Base-by-base conservation (phyloP, 1,140 invertebrate genomes). In the Steinernema feltiae region DNA sequence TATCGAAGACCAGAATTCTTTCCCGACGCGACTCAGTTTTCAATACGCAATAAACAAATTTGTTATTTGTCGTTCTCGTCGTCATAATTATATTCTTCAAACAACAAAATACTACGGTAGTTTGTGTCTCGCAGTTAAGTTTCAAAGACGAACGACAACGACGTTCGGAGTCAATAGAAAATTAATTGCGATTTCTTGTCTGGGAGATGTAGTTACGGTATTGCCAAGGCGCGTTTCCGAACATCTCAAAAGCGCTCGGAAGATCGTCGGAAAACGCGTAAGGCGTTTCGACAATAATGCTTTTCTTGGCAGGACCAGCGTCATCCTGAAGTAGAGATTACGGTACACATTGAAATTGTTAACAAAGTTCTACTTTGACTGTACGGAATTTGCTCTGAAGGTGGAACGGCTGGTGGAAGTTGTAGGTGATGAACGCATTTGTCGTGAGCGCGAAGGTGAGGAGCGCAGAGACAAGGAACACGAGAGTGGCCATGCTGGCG, bases 171-270 rank as follows among this genome's bases (percentile, higher is more conserved):
- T 41, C 35, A 41, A 18, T 41, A 7, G 7, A 41, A 41, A 41
- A 18, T 41, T 18, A 7, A 7, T 7, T 18, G 7, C 18, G 7
- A 41, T 18, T 18, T 18, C 35, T 41, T 27, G 24, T 63, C 24
- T 63, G 15, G 7, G 53, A 63, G 12, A 63, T 3, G 53, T 63
- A 63, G 53, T 63, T 63, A 7, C 53, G 53, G 53, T 63, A 63
- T 21, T 63, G 53, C 53, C 53, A 63, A 12, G 53, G 53, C 53
- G 53, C 53, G 53, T 63, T 63, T 63, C 53, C 53, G 24, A 63
- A 63, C 53, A 63, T 27, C 24, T 63, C 53, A 21, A 63, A 63
- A 27, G 53, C 53, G 24, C 53, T 63, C 53, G 53, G 53, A 21
- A 63, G 53, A 21, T 63, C 53, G 7, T 63, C 53, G 24, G 53